Base-by-base conservation (phyloP, 2,797 vertebrate genomes). In the Philypnodon macrostomus region DNA sequence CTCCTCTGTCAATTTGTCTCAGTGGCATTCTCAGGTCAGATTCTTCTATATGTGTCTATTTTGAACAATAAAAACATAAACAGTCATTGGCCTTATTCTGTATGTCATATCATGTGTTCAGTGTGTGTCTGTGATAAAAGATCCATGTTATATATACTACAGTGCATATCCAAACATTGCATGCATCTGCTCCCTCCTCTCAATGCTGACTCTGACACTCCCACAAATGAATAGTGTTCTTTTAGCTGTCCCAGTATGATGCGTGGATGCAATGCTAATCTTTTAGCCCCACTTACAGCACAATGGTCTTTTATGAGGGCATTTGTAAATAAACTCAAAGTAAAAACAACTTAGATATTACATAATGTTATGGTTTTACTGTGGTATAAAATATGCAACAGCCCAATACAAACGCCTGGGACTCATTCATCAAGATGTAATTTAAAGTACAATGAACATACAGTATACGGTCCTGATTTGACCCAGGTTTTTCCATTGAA, bases 261-360 rank as follows among this genome's bases (percentile, higher is more conserved):
- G 68, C 78, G 65, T 86, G 84, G 69, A 30, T 1, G 78, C 73
- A 85, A 84, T 87, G 70, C 77, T 88, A 86, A 90, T 88, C 70
- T 30, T 62, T 64, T 69, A 45, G 53, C 58, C 70, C 59, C 58
- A 46, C 71, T 68, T 49, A 48, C 70, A 46, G 50, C 56, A 27
- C 63, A 66, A 56, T 29, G 44, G 47, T n/a, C n/a, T n/a, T n/a
- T n/a, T 58, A 48, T 26, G 27, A 47, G 58, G 17, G 45, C 53
- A 52, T 30, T 67, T 45, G 42, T 57, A 31, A 62, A 45, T n/a
- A n/a, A n/a, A n/a, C n/a, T n/a, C n/a, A n/a, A n/a, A n/a, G n/a
- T n/a, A n/a, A n/a, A n/a, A n/a, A n/a, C n/a, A n/a, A n/a, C n/a
- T n/a, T n/a, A n/a, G n/a, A n/a, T n/a, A n/a, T n/a, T n/a, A n/a